A percentile compares a stretch with the other conserved stretches of the same genome.
phyloP scores from a whole-genome alignment of 2,888 invertebrate species.

The Metopia argyrocephala region DNA sequence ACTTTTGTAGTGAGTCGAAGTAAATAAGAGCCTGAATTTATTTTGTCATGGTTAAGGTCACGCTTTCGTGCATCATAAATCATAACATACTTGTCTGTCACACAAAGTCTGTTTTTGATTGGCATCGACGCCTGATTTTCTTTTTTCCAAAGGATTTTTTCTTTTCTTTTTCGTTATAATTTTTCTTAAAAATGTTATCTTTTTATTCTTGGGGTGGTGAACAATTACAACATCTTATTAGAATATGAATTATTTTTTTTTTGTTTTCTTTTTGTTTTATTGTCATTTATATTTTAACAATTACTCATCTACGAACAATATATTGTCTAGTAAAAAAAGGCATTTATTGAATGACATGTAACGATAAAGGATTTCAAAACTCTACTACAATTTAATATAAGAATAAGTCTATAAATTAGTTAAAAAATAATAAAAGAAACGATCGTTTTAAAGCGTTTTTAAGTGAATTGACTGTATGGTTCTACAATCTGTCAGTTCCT shows the following conservation, averaged over 20 bases:
- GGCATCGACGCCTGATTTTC: slow-evolving; percentile 64
- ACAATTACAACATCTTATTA: too few species aligned
- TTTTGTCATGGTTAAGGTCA: slow-evolving; percentile 59
- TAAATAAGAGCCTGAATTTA: slow-evolving; percentile 28
- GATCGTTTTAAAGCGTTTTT: too few species aligned
- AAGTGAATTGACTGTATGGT: too few species aligned
- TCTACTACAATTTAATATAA: not conserved
- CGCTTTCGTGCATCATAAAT: slow-evolving; percentile 54
- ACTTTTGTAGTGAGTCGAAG: not conserved
- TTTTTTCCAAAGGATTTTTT: slow-evolving; percentile 14
- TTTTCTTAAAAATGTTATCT: not conserved
- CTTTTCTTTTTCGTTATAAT: slow-evolving; percentile 5
- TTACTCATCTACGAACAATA: not conserved
- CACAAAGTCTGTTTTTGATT: slow-evolving; percentile 66
- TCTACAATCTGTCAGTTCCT: too few species aligned
- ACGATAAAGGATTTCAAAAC: not conserved
- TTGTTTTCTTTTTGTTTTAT: too few species aligned
- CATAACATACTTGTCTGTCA: slow-evolving; percentile 56
- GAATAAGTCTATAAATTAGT: too few species aligned
- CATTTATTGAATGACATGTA: not conserved
- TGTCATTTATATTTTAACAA: slow-evolving; percentile 25
- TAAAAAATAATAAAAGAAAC: too few species aligned
- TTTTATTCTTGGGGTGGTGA: slow-evolving; percentile 2
- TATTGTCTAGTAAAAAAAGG: not conserved
- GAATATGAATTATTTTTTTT: slow-evolving; percentile 13